A percentile compares a stretch with the other conserved stretches of the same genome.
Conservation (phyloP, 1,140 invertebrate genomes). For the Lepidostoma basale region DNA sequence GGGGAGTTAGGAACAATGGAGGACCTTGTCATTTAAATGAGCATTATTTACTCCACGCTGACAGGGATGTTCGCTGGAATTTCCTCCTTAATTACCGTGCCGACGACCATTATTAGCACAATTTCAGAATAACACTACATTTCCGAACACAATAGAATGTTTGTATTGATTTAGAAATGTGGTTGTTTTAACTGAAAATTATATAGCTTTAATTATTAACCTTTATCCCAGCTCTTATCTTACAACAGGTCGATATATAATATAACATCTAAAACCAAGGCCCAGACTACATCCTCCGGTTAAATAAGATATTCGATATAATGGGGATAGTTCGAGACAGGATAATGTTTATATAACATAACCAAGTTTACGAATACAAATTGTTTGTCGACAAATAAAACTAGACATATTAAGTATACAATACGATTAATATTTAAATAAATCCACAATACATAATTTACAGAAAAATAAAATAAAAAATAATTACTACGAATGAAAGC, state of each 20-base stretch:
- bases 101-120: not conserved
- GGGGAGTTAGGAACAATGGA: constrained; percentile 18
- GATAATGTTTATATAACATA: too few relatives aligned
- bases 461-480: too few relatives aligned
- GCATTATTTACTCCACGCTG: constrained; percentile 19
- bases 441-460: too few relatives aligned
- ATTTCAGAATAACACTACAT: not conserved
- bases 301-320: too few relatives aligned
- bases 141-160: not conserved
- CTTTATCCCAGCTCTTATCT: too few relatives aligned
- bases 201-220: too few relatives aligned
- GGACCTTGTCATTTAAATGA: constrained; percentile 29
- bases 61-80: constrained; percentile 1
- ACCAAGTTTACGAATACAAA: too few relatives aligned
- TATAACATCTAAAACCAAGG: not conserved
- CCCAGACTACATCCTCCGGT: not conserved
- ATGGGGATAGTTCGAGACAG: too few relatives aligned
- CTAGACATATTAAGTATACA: too few relatives aligned
- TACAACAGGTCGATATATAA: not conserved
- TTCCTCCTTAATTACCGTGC: constrained; percentile 11
- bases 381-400: too few relatives aligned
- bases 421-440: too few relatives aligned
- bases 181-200: not conserved
- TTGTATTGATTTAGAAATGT: constrained; percentile 3
- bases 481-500: too few relatives aligned